These are phyloP conservation scores for Gyps fulvus DNA, from an alignment of 2,113 vertebrate genomes.

Conservation along the genomic window DNA sequence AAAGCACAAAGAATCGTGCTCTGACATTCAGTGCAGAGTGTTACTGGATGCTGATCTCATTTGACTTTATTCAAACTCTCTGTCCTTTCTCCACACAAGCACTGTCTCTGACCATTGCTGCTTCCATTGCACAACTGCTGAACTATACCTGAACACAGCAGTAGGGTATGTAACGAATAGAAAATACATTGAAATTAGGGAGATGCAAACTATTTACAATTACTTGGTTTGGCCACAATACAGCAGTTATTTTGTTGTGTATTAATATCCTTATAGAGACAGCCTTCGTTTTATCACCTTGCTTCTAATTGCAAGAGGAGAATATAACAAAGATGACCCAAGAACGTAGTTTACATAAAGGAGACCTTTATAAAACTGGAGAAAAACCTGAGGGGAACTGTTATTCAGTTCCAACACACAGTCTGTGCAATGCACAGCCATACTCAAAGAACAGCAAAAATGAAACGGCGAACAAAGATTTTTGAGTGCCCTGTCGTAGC, in stretches of 20 bases:
- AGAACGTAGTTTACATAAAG: neutral
- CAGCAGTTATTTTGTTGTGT: neutral
- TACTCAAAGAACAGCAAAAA: neutral
- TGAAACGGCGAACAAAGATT: neutral
- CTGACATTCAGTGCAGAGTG: neutral
- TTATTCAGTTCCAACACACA: neutral
- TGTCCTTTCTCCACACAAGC: neutral
- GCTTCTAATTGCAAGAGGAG: neutral
- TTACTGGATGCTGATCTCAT: neutral
- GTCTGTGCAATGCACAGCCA: neutral
- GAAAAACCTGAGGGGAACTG: neutral
- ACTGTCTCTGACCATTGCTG: neutral
- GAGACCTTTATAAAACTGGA: neutral
- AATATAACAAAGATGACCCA: neutral
- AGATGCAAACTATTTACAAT: neutral
- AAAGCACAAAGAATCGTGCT: neutral
- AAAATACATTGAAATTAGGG: neutral
- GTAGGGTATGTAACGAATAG: neutral
- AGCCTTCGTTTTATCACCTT: neutral
- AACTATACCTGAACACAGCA: neutral
- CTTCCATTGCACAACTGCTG: neutral
- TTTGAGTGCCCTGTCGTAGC: neutral
- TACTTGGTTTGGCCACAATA: neutral
- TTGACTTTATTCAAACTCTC: neutral
- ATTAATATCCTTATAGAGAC: neutral